These are phyloP conservation scores for Ips nitidus DNA, from an alignment of 1,140 invertebrate species.

Conservation along the genomic window DNA sequence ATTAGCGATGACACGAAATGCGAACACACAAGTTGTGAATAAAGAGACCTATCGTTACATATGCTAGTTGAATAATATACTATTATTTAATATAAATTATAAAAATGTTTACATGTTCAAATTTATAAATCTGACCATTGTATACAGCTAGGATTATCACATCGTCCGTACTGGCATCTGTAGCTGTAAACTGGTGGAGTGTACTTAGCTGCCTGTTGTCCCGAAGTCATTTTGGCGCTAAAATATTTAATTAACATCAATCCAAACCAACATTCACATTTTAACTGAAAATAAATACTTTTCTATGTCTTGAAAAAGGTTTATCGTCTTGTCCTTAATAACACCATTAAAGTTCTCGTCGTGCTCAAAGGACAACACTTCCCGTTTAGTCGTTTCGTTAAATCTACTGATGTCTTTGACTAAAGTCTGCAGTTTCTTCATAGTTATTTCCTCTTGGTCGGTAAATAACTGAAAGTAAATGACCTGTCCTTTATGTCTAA, in stretches of 20 bases:
- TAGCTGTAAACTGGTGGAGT: neutral
- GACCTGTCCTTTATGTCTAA: neutral
- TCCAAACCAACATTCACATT: no score
- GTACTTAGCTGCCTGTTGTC: conserved; percentile 13
- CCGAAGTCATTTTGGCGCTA: neutral
- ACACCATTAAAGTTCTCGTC: neutral
- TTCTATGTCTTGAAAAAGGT: conserved; percentile 9
- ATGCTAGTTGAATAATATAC: no score
- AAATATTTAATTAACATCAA: no score
- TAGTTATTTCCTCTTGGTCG: conserved; percentile 22
- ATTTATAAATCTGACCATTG: neutral
- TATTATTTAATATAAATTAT: no score
- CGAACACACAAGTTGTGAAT: no score
- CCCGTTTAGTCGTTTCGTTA: neutral
- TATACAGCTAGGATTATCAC: conserved; percentile 9
- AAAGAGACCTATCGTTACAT: no score
- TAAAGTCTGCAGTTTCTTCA: conserved; percentile 19
- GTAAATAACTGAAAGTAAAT: conserved; percentile 20
- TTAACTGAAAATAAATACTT: conserved; percentile 1
- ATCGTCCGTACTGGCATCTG: neutral
- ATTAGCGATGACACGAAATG: no score
- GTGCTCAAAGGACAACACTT: conserved; percentile 9
- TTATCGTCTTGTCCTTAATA: conserved; percentile 1
- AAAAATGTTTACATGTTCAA: no score
- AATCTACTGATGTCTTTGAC: conserved; percentile 4